These are phyloP conservation scores for Nomada fabriciana DNA, from an alignment of 2,888 invertebrate species.

Conservation along the genomic window DNA sequence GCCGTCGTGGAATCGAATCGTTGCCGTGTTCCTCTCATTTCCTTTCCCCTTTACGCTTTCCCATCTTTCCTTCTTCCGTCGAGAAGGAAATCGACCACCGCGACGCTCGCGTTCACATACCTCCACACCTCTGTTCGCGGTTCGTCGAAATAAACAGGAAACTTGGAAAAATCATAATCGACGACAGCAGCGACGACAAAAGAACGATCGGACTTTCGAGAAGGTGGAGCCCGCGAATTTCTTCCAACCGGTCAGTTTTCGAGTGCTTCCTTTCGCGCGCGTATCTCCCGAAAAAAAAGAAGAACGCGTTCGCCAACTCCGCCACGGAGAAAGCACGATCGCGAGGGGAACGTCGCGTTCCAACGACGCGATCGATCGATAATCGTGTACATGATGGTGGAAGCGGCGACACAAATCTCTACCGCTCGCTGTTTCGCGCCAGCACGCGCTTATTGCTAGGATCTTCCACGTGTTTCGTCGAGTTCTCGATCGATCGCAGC, in stretches of 20 bases:
- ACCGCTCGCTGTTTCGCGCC: slow-evolving; percentile 28
- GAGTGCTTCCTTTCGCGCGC: not conserved
- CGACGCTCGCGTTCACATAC: not conserved
- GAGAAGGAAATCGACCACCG: no score
- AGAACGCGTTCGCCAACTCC: not conserved
- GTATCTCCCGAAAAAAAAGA: not conserved
- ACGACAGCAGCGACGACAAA: slow-evolving; percentile 5
- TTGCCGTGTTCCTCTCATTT: no score
- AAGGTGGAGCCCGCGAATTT: not conserved
- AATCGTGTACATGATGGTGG: not conserved
- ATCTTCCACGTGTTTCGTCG: slow-evolving; percentile 17
- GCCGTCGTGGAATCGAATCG: no score
- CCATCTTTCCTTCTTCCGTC: no score
- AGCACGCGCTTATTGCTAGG: slow-evolving; percentile 16
- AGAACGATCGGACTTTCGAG: no score
- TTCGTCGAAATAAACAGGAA: slow-evolving; percentile 1
- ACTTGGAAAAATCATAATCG: not conserved
- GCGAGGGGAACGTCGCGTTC: no score
- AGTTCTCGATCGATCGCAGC: not conserved
- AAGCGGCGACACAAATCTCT: not conserved
- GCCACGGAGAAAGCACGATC: slow-evolving; percentile 16
- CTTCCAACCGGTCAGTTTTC: not conserved
- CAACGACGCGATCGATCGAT: slow-evolving; percentile 7
- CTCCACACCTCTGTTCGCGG: not conserved
- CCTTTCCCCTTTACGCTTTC: no score